Conservation (phyloP, 1,140 invertebrate genomes). For the Pogonognathellus flavescens region DNA sequence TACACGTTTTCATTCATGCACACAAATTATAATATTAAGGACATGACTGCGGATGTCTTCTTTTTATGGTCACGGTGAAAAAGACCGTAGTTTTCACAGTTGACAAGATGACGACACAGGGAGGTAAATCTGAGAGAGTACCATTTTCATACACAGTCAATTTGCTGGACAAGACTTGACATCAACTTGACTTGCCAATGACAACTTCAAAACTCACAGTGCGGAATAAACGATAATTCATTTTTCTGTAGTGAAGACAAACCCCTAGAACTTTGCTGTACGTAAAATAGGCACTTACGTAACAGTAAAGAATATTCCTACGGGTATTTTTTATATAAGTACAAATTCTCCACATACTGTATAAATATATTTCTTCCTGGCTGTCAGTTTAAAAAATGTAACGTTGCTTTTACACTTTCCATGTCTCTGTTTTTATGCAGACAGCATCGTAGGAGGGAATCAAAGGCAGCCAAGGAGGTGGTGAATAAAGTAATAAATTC, state of each 20-base stretch:
- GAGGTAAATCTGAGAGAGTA: not conserved
- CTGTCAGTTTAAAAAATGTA: too few species aligned
- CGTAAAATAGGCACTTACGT: too few species aligned
- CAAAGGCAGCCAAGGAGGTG: constrained; percentile 36
- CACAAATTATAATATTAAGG: too few species aligned
- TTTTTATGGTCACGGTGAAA: constrained; percentile 41
- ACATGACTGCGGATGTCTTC: not conserved
- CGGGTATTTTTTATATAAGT: too few species aligned
- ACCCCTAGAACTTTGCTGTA: too few species aligned
- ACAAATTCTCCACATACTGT: too few species aligned
- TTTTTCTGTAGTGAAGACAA: not conserved
- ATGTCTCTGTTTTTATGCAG: constrained; percentile 32
- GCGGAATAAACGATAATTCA: constrained; percentile 37
- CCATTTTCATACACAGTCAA: not conserved
- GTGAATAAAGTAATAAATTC: constrained; percentile 49
- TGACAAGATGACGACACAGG: constrained; percentile 57
- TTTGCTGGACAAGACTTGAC: constrained; percentile 19
- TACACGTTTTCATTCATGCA: too few species aligned
- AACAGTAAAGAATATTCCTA: too few species aligned
- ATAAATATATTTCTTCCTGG: too few species aligned
- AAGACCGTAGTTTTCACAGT: not conserved
- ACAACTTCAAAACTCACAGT: constrained; percentile 35
- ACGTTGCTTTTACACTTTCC: not conserved
- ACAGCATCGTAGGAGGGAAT: constrained; percentile 41
- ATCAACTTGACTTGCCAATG: constrained; percentile 20